A percentile compares a stretch with the other conserved stretches of the same genome.
Conservation (phyloP, 2,888 invertebrate genomes). For the Oscheius sp. region DNA sequence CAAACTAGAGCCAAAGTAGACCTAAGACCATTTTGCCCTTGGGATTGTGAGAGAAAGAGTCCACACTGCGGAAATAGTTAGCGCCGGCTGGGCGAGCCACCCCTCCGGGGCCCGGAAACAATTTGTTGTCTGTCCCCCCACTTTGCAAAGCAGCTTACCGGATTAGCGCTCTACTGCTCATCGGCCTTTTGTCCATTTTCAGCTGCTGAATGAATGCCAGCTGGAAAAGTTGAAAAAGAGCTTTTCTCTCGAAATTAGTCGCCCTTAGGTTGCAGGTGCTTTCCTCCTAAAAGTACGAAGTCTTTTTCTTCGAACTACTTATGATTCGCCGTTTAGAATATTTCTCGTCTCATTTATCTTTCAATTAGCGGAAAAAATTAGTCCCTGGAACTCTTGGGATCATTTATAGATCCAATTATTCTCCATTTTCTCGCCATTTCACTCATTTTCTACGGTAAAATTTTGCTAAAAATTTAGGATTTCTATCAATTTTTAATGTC, state of each 20-base stretch:
- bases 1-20: not conserved
- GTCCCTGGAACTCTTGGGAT: too few species aligned
- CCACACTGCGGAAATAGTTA: not conserved
- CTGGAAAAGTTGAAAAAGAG: too few species aligned
- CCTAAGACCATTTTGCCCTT: too few species aligned
- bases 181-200: too few species aligned
- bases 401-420: not conserved
- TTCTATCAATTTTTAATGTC: not conserved
- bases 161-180: not conserved
- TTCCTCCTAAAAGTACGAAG: too few species aligned
- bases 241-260: not conserved
- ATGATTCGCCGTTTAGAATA: too few species aligned
- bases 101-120: constrained; percentile 7
- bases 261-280: too few species aligned
- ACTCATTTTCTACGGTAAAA: not conserved
- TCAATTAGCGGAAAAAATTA: too few species aligned
- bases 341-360: too few species aligned
- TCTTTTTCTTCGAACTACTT: too few species aligned
- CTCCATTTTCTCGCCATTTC: not conserved
- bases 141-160: not conserved
- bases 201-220: not conserved
- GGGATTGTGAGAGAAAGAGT: too few species aligned
- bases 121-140: not conserved
- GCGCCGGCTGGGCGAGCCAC: not conserved
- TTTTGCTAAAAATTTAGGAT: not conserved